These are phyloP conservation scores for Tribolium freemani DNA, from an alignment of 2,888 invertebrate species.

Conservation along the genomic window DNA sequence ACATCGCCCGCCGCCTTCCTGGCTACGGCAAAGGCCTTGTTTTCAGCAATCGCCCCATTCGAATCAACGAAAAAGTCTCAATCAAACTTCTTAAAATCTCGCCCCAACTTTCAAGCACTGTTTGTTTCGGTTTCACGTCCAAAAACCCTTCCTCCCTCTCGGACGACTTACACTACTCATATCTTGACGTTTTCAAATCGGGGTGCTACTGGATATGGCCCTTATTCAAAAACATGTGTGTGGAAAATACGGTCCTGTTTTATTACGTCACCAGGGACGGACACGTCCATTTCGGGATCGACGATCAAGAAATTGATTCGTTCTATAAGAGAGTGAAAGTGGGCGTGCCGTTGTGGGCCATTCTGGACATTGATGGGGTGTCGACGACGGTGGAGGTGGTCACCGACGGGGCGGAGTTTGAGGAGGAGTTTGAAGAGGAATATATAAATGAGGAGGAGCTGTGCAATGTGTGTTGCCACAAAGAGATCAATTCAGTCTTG, in stretches of 20 bases:
- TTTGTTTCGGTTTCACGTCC: constrained; percentile 32
- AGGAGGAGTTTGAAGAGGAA: background rate
- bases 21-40: constrained; percentile 27
- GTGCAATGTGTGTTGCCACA: constrained; percentile 16
- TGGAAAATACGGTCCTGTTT: constrained; percentile 15
- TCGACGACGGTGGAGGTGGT: constrained; percentile 22
- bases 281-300: constrained; percentile 23
- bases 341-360: constrained; percentile 17
- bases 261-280: constrained; percentile 23
- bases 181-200: constrained; percentile 25
- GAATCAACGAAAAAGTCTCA: constrained; percentile 20
- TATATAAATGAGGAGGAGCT: constrained; percentile 15
- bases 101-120: constrained; percentile 8
- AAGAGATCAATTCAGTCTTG: constrained; percentile 23
- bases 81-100: constrained; percentile 22
- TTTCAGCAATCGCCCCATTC: constrained; percentile 20
- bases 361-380: constrained; percentile 23
- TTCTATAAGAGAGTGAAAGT: constrained; percentile 24
- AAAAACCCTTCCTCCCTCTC: constrained; percentile 14
- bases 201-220: constrained; percentile 35
- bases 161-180: constrained; percentile 19
- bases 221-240: constrained; percentile 29
- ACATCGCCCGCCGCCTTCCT: constrained; percentile 8
- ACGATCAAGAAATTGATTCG: constrained; percentile 9
- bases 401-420: background rate